These are phyloP conservation scores for Bombus picipes DNA, from an alignment of 1,140 invertebrate species.

Conservation along the genomic window DNA sequence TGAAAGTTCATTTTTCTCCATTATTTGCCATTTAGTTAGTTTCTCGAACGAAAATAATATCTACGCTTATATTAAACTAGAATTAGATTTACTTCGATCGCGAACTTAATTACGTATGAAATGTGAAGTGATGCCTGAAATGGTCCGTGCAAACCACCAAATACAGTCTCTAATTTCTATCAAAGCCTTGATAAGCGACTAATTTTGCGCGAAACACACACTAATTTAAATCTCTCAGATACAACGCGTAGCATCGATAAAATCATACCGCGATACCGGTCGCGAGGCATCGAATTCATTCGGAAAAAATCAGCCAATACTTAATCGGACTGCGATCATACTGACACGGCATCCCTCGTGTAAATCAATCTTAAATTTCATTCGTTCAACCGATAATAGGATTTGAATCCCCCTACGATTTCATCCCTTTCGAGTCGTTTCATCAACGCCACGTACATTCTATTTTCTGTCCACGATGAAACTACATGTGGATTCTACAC, in stretches of 20 bases:
- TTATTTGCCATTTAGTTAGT: not conserved
- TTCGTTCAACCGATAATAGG: conserved; percentile 13
- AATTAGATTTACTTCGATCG: not conserved
- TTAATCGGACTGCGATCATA: not conserved
- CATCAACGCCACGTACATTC: not conserved
- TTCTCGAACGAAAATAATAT: not conserved
- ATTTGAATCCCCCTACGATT: not conserved
- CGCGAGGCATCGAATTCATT: not conserved
- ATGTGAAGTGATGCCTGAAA: not conserved
- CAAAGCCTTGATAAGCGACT: not conserved
- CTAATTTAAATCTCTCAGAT: not conserved
- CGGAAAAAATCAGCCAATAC: too few species aligned
- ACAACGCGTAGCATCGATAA: not conserved
- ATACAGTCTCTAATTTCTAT: not conserved
- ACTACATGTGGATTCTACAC: not conserved
- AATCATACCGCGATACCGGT: not conserved
- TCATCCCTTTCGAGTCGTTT: not conserved
- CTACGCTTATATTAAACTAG: not conserved
- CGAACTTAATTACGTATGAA: not conserved
- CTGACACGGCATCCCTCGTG: not conserved
- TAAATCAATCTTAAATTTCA: conserved; percentile 35
- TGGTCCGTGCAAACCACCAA: not conserved
- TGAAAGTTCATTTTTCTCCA: not conserved
- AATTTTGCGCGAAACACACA: not conserved
- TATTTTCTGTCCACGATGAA: not conserved